Percentiles rank a stretch among this genome's conserved stretches.
phyloP scores from a whole-genome alignment of 2,113 vertebrate species.

The Notothenia rossii region DNA sequence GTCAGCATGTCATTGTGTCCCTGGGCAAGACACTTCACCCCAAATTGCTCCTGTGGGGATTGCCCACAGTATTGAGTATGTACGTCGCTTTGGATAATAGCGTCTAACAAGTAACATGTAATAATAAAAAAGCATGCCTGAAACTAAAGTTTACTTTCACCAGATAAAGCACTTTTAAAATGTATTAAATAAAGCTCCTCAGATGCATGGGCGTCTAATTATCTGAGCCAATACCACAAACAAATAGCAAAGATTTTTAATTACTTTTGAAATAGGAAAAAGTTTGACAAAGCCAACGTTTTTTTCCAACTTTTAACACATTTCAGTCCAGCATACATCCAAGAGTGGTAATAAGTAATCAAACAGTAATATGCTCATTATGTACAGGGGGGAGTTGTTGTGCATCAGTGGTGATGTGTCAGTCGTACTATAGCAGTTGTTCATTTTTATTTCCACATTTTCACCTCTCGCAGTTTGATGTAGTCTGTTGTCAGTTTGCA shows the following conservation, averaged over 20 bases:
- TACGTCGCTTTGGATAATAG: too few relatives aligned
- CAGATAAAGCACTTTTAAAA: neutral
- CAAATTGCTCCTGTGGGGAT: too few relatives aligned
- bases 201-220: neutral
- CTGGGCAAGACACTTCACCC: too few relatives aligned
- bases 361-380: neutral
- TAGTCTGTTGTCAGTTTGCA: conserved; percentile 52
- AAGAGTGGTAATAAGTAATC: neutral
- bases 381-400: neutral
- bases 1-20: too few relatives aligned
- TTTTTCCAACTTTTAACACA: neutral
- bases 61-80: too few relatives aligned
- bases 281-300: neutral
- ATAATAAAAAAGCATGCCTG: neutral
- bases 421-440: neutral
- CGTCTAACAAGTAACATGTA: too few relatives aligned
- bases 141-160: neutral
- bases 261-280: neutral
- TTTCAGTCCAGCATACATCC: neutral
- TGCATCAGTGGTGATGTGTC: neutral
- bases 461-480: conserved; percentile 44
- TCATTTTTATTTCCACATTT: neutral
- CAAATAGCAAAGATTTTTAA: too few relatives aligned
- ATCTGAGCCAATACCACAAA: neutral
- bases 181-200: neutral